Evolutionary conservation across 2,797 vertebrate genomes (phyloP).

Genomic region (Sebastes hopkinsi): DNA sequence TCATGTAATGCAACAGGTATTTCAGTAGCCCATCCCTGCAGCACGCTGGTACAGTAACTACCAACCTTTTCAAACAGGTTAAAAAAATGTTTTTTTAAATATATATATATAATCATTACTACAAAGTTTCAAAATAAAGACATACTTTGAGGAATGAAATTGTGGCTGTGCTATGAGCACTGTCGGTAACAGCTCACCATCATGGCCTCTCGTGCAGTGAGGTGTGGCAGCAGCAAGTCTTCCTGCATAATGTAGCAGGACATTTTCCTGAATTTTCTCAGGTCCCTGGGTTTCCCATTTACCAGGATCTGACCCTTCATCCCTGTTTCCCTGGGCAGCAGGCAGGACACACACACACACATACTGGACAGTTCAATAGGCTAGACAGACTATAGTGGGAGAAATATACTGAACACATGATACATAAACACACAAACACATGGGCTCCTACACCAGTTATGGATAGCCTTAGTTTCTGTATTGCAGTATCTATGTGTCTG

Average conservation of each 20-base stretch:
- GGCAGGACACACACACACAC: constrained; percentile 1
- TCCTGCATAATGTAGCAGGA: constrained; percentile 99
- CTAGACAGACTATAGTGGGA: not conserved
- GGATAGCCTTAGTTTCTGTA: not conserved
- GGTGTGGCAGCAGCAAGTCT: constrained; percentile 92
- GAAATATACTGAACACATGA: not conserved
- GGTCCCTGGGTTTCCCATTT: constrained; percentile 88
- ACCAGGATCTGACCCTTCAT: constrained; percentile 96
- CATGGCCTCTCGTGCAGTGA: constrained; percentile 92
- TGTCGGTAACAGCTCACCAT: constrained; percentile 73
- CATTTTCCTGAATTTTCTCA: constrained; percentile 95
- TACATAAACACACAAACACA: not conserved
- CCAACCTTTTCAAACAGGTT: not conserved
- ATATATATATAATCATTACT: too few species aligned
- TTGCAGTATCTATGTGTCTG: not conserved
- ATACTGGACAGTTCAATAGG: not conserved
- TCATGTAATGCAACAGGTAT: not conserved
- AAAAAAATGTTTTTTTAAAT: too few species aligned
- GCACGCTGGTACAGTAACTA: not conserved
- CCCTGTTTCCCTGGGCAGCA: constrained; percentile 85
- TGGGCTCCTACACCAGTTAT: not conserved
- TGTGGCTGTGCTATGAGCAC: not conserved
- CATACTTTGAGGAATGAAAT: not conserved
- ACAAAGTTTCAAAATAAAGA: not conserved
- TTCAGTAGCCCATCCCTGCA: not conserved